Conservation (phyloP, 2,113 vertebrate species). For the Echinops telfairi region DNA sequence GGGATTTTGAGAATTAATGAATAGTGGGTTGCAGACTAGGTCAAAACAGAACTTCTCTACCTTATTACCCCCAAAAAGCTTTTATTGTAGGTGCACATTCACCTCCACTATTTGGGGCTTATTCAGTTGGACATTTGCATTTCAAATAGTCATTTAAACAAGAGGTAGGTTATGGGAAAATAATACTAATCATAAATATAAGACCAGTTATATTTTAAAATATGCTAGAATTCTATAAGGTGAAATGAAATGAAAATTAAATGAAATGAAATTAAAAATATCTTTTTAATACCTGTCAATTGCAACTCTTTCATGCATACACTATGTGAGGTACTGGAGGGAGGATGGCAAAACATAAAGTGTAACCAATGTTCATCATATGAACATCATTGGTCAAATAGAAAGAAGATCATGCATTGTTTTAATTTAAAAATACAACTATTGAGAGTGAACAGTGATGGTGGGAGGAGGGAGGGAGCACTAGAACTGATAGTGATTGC, state of each 20-base stretch:
- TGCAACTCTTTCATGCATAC: not conserved
- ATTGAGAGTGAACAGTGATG: not conserved
- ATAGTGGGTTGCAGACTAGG: slow-evolving; percentile 71
- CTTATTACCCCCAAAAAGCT: slow-evolving; percentile 68
- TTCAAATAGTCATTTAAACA: slow-evolving; percentile 76
- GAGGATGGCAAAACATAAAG: not conserved
- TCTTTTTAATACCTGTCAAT: not conserved
- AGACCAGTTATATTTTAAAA: slow-evolving; percentile 50
- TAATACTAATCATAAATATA: slow-evolving; percentile 61
- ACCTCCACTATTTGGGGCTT: slow-evolving; percentile 51
- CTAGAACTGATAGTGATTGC: no score
- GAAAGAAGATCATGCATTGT: not conserved
- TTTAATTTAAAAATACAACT: slow-evolving; percentile 1
- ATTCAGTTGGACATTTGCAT: slow-evolving; percentile 73
- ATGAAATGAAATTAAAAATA: slow-evolving; percentile 46
- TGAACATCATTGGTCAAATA: not conserved
- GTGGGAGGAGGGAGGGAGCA: no score
- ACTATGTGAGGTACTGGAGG: not conserved
- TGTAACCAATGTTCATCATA: not conserved
- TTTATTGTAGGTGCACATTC: slow-evolving; percentile 57
- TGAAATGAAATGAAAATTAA: slow-evolving; percentile 47
- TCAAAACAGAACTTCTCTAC: slow-evolving; percentile 63
- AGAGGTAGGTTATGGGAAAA: slow-evolving; percentile 62
- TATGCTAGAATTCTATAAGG: slow-evolving; percentile 22
- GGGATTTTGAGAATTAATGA: slow-evolving; percentile 80